Conservation (phyloP, 1,140 invertebrate species). For the Catajapyx aquilonaris region DNA sequence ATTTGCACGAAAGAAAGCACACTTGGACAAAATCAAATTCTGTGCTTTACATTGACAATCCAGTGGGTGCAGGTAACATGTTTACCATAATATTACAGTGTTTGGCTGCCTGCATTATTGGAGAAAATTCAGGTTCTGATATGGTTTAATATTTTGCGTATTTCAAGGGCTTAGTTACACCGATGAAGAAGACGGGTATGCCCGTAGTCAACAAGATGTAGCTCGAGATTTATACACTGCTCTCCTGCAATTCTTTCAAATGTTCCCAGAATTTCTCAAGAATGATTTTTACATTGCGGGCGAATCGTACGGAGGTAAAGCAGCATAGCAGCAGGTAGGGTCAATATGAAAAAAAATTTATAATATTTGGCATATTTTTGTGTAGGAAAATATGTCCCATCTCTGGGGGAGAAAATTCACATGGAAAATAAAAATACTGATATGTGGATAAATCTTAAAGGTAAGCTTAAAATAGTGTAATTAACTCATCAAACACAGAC, state of each 20-base stretch:
- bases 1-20: conserved; percentile 15
- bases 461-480: background rate
- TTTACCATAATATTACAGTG: background rate
- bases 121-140: background rate
- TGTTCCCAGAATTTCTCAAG: conserved; percentile 17
- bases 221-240: conserved; percentile 21
- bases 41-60: conserved; percentile 30
- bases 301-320: conserved; percentile 17
- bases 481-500: background rate
- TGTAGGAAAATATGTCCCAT: background rate
- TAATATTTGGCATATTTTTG: background rate
- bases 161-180: conserved; percentile 16
- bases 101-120: background rate
- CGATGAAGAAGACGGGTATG: conserved; percentile 14
- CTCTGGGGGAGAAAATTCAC: background rate
- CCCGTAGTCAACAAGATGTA: conserved; percentile 21
- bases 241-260: conserved; percentile 20
- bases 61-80: conserved; percentile 21
- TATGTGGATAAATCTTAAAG: background rate
- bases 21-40: conserved; percentile 25
- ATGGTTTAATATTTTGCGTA: background rate
- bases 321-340: no score
- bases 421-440: background rate
- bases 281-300: conserved; percentile 22
- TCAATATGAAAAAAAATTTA: background rate